These are phyloP conservation scores for Geophilus truncorum DNA, from an alignment of 2,888 invertebrate genomes.

Conservation along the genomic window DNA sequence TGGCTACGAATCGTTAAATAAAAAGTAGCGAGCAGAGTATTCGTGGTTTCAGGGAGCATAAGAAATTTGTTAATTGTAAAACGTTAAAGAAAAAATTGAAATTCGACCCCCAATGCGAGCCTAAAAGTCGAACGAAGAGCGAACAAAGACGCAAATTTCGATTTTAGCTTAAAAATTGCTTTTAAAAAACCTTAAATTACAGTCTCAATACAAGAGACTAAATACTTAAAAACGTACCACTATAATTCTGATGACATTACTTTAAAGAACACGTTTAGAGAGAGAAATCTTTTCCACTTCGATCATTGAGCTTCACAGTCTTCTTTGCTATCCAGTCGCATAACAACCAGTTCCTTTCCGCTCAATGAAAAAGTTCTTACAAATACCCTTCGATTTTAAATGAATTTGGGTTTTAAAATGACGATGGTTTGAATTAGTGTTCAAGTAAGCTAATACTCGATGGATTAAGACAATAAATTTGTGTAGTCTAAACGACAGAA, in stretches of 20 bases:
- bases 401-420: neutral
- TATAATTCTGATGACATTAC: slow-evolving; percentile 24
- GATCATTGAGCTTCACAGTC: slow-evolving; percentile 21
- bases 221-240: neutral
- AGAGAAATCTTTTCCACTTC: neutral
- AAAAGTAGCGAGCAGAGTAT: neutral
- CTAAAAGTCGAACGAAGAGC: too few relatives aligned
- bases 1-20: neutral
- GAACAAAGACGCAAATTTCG: slow-evolving; percentile 3
- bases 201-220: neutral
- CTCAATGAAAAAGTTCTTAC: neutral
- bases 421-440: neutral
- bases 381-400: neutral
- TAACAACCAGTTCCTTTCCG: neutral
- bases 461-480: neutral
- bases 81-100: neutral
- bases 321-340: neutral
- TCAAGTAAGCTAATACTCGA: neutral
- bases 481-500: neutral
- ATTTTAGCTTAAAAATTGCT: neutral
- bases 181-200: neutral
- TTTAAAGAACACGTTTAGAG: slow-evolving; percentile 2
- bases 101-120: neutral
- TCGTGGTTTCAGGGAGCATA: neutral
- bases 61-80: neutral